A percentile compares a stretch with the other conserved stretches of the same genome.
Conservation (phyloP, 2,888 invertebrate genomes). For the Timema cristinae region DNA sequence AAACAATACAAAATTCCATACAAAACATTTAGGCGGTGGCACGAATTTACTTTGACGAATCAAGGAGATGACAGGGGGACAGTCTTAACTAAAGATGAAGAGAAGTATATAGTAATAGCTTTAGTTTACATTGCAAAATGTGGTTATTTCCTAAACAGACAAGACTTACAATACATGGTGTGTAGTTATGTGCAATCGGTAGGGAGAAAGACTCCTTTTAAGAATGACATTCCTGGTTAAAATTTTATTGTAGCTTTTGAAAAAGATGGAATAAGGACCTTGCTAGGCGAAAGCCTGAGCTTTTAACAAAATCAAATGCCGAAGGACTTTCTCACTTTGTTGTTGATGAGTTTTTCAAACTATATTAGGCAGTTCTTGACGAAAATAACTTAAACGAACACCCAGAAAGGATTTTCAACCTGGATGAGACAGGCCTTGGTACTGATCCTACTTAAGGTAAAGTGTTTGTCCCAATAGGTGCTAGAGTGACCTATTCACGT, state of each 20-base stretch:
- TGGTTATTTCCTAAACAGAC: neutral
- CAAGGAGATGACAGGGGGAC: neutral
- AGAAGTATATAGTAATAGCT: neutral
- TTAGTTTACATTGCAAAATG: constrained; percentile 11
- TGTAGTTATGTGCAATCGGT: neutral
- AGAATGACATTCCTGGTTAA: neutral
- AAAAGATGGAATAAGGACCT: neutral
- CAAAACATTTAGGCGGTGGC: constrained; percentile 4
- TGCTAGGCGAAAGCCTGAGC: neutral
- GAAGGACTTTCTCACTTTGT: neutral
- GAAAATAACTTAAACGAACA: neutral
- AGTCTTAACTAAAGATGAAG: neutral
- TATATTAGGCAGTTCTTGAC: constrained; percentile 1
- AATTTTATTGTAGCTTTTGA: constrained; percentile 6
- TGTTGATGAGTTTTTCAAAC: neutral
- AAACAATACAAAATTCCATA: neutral
- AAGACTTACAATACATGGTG: neutral
- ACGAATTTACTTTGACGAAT: neutral
- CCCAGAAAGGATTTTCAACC: neutral
- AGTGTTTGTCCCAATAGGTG: neutral
- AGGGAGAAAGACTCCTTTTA: no score
- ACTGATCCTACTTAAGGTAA: constrained; percentile 14
- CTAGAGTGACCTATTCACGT: constrained; percentile 1
- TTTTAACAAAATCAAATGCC: neutral
- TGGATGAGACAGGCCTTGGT: neutral